Base-by-base conservation (phyloP, 2,797 vertebrate species). In the Catostomus latipinnis region DNA sequence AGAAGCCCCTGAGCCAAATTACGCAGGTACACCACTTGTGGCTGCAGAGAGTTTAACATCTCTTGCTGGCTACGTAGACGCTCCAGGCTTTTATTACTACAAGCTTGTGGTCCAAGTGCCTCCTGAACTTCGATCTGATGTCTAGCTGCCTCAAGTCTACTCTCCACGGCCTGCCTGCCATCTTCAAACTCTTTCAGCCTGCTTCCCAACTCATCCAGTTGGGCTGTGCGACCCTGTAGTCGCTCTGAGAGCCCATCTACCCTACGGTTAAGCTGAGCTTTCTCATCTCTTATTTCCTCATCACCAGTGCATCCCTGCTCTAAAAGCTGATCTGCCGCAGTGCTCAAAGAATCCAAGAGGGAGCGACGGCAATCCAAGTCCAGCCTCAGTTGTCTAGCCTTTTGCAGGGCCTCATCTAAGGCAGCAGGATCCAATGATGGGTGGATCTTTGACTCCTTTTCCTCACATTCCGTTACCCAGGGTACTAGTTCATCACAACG, bases 71-170 rank as follows among this genome's bases (percentile, higher is more conserved):
- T 89, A 54, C 95, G 93, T 60, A 99, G 91, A 65, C 97, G 95
- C 90, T 99, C 98, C 86, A 99, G 85, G 76, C 98, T 99, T 91
- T 99, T 99, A 46, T 93, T 96, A 85, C 97, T 99, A 89, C 96
- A 99, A 1, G 96, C 97, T 90, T 99, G 94, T 0, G 96, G 94
- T 43, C 98, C 97, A 0, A 99, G 89, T 0, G 98, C 96, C 66
- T 99, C 96, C 54, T 98, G 98, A 76, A 99, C 97, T 86, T 99
- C 97, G 54, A 99, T 93, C 86, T 99, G 97, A 87, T 99, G 98
- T 81, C 93, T 96, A 0, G 97, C 95, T 10, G 95, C 96, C 88
- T 99, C 97, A 52, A 99, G 91, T 81, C 96, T 96, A 91, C 96
- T 95, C 90, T 98, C 96, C 13, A 98, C 97, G 68, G 94, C 95